phyloP scores from a whole-genome alignment of 2,888 invertebrate species.

The Ormyrus rosae region DNA sequence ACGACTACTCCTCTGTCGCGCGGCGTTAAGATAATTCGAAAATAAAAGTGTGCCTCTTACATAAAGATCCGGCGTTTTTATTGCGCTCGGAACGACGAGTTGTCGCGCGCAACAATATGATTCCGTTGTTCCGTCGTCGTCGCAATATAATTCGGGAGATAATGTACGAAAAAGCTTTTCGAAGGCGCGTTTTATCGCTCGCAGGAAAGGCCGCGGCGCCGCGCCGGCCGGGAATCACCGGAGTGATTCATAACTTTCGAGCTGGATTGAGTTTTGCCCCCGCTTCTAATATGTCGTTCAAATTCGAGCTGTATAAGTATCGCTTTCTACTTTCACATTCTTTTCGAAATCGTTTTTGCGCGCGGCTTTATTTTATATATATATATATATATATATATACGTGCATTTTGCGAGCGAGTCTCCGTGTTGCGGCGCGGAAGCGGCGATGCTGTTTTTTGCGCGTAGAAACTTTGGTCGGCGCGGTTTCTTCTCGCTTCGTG shows the following conservation, averaged over 20 bases:
- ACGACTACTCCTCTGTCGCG: not conserved
- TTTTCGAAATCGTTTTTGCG: not conserved
- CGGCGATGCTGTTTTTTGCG: not conserved
- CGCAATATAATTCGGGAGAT: not conserved
- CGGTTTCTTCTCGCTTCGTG: too few relatives aligned
- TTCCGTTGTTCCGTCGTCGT: not conserved
- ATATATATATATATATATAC: not conserved
- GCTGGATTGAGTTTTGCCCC: slow-evolving; percentile 23
- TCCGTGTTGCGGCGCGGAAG: not conserved
- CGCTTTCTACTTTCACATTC: slow-evolving; percentile 53
- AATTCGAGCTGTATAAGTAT: slow-evolving; percentile 6
- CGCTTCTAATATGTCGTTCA: slow-evolving; percentile 36
- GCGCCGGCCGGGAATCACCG: too few relatives aligned
- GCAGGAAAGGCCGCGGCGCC: too few relatives aligned
- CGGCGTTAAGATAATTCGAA: not conserved
- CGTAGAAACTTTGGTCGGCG: too few relatives aligned
- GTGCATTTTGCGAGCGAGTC: not conserved
- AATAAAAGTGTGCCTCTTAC: not conserved
- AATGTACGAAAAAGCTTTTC: not conserved
- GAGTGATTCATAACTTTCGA: slow-evolving; percentile 42
- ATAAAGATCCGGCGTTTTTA: not conserved
- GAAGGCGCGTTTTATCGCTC: too few relatives aligned
- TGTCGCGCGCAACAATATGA: not conserved
- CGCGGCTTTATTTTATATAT: not conserved
- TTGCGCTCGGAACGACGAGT: not conserved